Base-by-base conservation (phyloP, 1,140 invertebrate genomes). In the Psix sp. region DNA sequence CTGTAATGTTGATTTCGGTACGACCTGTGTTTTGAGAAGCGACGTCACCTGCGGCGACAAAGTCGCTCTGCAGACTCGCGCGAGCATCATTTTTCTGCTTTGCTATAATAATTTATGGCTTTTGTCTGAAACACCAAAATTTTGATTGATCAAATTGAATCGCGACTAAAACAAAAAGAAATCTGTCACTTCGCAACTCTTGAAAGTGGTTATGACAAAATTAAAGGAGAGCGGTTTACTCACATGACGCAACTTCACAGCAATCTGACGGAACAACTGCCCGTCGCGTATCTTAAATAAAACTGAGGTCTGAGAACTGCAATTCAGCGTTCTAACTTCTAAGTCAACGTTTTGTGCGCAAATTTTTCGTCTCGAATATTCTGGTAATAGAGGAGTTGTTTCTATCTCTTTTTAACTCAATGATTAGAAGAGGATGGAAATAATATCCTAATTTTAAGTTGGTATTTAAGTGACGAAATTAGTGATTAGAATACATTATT, bases 1-100 rank as follows among this genome's bases (percentile, higher is more conserved):
- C 72, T 85, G 82, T 5, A 79, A 31, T 2, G 73, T 38, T 0
- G 77, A 52, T 42, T 72, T 79, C 0, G 51, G 59, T 0, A 70
- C 49, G 6, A 80, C 33, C 0, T 79, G 80, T 14, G 62, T 17
- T 45, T 81, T 86, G 0, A 84, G 43, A 6, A 83, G 16, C 9
- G 38, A 73, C 0, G 31, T 38, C n/a, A 83, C 31, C 45, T 79
- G 68, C 3, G 85, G 80, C 5, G 80, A 76, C 20, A 82, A 66
- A n/a, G 77, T 72, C 45, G 67, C 59, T 24, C 80, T 78, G 13
- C 85, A 85, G 2, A 82, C 75, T 26, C 76, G 76, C 24, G 78
- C 75, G 3, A 86, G 66, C 80, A 86, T 57, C 86, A 87, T 87
- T 38, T 52, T 80, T 29, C 9, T 42, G 31, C 3, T 39, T 26